These are phyloP conservation scores for Asteroscopus sphinx DNA, from an alignment of 2,888 invertebrate genomes.

Conservation along the genomic window DNA sequence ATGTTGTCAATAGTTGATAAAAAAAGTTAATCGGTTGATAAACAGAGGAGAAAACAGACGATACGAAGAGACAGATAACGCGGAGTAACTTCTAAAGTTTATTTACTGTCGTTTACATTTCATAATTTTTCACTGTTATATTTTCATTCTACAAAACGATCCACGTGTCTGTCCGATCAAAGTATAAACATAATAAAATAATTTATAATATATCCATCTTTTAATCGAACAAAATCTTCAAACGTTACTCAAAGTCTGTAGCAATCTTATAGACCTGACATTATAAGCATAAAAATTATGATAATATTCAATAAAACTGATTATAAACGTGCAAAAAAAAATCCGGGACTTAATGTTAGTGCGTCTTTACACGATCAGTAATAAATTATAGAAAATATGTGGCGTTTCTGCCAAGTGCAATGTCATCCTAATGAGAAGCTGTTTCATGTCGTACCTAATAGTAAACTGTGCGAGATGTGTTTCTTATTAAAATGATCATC, in stretches of 20 bases:
- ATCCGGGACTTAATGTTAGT: conserved; percentile 23
- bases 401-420: conserved; percentile 54
- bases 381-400: conserved; percentile 56
- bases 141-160: conserved; percentile 5
- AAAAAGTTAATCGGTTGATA: no score
- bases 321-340: conserved; percentile 29
- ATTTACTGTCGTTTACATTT: background rate
- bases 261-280: conserved; percentile 29
- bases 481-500: conserved; percentile 39
- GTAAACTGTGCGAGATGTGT: conserved; percentile 30
- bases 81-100: background rate
- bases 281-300: conserved; percentile 41
- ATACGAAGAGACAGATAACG: no score
- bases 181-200: conserved; percentile 20
- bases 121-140: conserved; percentile 1
- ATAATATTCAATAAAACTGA: conserved; percentile 52
- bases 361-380: conserved; percentile 37
- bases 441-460: conserved; percentile 40
- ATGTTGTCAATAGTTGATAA: no score
- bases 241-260: conserved; percentile 49
- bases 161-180: conserved; percentile 18
- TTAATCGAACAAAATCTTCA: conserved; percentile 37
- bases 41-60: no score
- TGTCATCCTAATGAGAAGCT: conserved; percentile 48
- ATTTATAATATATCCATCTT: conserved; percentile 23